A percentile compares a stretch with the other conserved stretches of the same genome.
Conservation (phyloP, 2,113 vertebrate genomes). For the Carassius auratus region DNA sequence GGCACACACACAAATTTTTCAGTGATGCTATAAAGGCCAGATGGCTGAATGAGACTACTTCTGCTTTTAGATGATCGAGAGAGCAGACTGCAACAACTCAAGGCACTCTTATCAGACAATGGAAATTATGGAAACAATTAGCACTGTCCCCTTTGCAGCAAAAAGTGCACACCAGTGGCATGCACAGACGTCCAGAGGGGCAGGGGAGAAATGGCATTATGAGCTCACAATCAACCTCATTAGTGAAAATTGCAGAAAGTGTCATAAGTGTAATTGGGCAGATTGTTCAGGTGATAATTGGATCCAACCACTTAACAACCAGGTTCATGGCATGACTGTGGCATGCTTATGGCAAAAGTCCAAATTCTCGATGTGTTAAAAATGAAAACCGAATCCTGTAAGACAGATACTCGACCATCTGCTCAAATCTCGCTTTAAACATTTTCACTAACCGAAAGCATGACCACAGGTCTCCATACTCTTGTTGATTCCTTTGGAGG, state of each 20-base stretch:
- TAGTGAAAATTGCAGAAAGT: conserved; percentile 26
- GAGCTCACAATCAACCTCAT: not conserved
- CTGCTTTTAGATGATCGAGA: conserved; percentile 32
- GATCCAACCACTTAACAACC: conserved; percentile 33
- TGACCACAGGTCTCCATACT: not conserved
- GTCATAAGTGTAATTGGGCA: conserved; percentile 27
- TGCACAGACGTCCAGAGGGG: no score
- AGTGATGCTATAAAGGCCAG: conserved; percentile 30
- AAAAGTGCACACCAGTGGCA: not conserved
- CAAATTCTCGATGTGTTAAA: not conserved
- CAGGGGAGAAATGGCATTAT: no score
- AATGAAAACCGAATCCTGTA: not conserved
- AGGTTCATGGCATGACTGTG: not conserved
- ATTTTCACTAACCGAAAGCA: not conserved
- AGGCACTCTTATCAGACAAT: not conserved
- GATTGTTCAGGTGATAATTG: conserved; percentile 35
- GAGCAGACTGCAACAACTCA: not conserved
- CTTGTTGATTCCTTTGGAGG: not conserved
- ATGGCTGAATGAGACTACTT: conserved; percentile 5
- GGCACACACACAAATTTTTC: not conserved
- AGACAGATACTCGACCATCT: not conserved
- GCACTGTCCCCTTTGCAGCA: conserved; percentile 14
- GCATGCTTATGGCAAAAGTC: not conserved
- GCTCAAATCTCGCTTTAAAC: not conserved
- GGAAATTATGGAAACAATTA: conserved; percentile 30